Percentiles rank a stretch among this genome's conserved stretches.
Evolutionary conservation across 2,797 vertebrate genomes (phyloP).

Genomic region (Propithecus perrieri): DNA sequence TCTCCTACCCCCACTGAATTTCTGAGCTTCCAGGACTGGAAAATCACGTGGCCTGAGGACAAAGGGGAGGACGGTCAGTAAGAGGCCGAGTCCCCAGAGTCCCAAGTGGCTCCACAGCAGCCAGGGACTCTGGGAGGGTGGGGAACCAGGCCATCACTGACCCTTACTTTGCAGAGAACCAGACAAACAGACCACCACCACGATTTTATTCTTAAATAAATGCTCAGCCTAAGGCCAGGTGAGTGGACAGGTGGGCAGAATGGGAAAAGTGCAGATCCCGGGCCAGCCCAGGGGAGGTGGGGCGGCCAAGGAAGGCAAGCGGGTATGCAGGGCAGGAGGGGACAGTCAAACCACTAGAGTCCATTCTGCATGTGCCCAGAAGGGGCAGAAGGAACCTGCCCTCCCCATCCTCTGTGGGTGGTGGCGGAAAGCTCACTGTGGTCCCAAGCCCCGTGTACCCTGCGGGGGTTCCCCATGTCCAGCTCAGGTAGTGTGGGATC

Average conservation of each 20-base stretch:
- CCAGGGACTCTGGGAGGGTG: background rate
- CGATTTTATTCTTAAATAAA: conserved; percentile 79
- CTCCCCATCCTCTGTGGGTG: background rate
- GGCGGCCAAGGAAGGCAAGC: conserved; percentile 38
- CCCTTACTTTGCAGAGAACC: background rate
- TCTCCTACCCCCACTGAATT: background rate
- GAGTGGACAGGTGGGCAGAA: background rate
- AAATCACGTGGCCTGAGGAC: background rate
- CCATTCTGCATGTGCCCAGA: background rate
- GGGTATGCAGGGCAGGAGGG: background rate
- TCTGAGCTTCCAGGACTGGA: background rate
- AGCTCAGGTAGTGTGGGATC: background rate
- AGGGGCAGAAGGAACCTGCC: background rate
- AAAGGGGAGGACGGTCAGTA: background rate
- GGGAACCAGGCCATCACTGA: background rate
- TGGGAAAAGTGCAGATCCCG: background rate
- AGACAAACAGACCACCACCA: conserved; percentile 57
- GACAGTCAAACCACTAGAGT: background rate
- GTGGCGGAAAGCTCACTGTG: background rate
- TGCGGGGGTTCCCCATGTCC: background rate
- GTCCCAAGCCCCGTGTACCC: background rate
- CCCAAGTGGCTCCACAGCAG: background rate
- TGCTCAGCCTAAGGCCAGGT: conserved; percentile 70
- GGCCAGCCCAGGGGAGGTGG: background rate
- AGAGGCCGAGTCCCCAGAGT: background rate